These are phyloP conservation scores for Meliscaeva auricollis DNA, from an alignment of 2,888 invertebrate genomes.

Conservation along the genomic window DNA sequence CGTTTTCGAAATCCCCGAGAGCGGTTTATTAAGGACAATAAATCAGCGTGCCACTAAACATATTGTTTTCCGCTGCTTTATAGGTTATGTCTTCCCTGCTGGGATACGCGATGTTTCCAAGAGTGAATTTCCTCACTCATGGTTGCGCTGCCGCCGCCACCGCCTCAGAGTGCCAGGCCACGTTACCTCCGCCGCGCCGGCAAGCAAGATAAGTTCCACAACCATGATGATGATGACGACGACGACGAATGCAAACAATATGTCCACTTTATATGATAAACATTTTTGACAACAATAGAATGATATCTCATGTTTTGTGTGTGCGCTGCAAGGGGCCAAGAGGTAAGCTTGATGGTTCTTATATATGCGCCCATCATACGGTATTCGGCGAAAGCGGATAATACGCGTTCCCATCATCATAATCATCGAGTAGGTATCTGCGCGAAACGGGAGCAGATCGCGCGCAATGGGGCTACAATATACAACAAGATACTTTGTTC, in stretches of 20 bases:
- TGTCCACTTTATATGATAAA: slow-evolving; percentile 76
- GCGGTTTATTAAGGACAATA: slow-evolving; percentile 75
- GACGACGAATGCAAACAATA: slow-evolving; percentile 75
- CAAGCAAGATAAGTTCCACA: slow-evolving; percentile 37
- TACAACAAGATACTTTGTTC: slow-evolving; percentile 13
- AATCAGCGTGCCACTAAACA: slow-evolving; percentile 76
- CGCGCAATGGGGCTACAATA: slow-evolving; percentile 42
- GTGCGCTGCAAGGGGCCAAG: neutral
- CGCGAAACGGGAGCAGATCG: slow-evolving; percentile 60
- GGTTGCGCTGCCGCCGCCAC: slow-evolving; percentile 28
- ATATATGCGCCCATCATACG: slow-evolving; percentile 18
- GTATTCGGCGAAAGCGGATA: slow-evolving; percentile 42
- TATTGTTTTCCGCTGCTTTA: slow-evolving; percentile 75
- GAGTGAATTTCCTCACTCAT: slow-evolving; percentile 73
- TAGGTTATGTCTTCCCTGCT: slow-evolving; percentile 68
- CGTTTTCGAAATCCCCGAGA: slow-evolving; percentile 54
- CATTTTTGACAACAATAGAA: slow-evolving; percentile 76
- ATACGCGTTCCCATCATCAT: slow-evolving; percentile 62
- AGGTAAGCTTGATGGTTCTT: neutral
- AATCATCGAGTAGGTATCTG: neutral
- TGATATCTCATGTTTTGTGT: slow-evolving; percentile 72
- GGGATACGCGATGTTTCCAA: slow-evolving; percentile 32
- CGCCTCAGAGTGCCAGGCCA: too few relatives aligned
- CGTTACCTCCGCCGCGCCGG: neutral
- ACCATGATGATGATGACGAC: too few relatives aligned